Evolutionary conservation across 2,888 invertebrate species (phyloP).

Genomic region (Luffia ferchaultella): DNA sequence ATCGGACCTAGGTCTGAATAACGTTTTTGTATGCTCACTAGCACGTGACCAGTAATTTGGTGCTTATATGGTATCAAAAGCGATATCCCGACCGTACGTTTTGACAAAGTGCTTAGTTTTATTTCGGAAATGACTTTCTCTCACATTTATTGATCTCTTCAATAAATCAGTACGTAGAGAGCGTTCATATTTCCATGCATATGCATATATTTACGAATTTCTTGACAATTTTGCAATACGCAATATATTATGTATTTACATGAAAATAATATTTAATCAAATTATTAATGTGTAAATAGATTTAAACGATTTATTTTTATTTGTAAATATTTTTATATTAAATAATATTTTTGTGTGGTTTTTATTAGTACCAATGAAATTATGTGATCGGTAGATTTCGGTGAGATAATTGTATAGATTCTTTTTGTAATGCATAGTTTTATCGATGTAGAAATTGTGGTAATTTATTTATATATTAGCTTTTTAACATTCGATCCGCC

Average conservation of each 20-base stretch:
- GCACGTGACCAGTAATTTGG: too few species aligned
- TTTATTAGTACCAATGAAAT: conserved; percentile 40
- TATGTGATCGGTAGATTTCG: conserved; percentile 36
- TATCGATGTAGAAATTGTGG: conserved; percentile 24
- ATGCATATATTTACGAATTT: background rate
- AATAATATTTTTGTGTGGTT: conserved; percentile 37
- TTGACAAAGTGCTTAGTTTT: background rate
- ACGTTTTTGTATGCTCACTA: too few species aligned
- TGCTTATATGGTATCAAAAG: too few species aligned
- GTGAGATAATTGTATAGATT: conserved; percentile 47
- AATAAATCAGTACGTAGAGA: conserved; percentile 11
- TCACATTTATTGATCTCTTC: conserved; percentile 30
- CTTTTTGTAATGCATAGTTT: conserved; percentile 38
- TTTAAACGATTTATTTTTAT: conserved; percentile 38
- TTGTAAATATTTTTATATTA: conserved; percentile 48
- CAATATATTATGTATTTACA: conserved; percentile 16
- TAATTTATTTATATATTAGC: conserved; percentile 37
- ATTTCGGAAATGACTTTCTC: conserved; percentile 25
- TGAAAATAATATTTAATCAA: conserved; percentile 7
- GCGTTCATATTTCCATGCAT: background rate
- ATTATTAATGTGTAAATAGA: conserved; percentile 39
- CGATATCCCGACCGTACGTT: too few species aligned
- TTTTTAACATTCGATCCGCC: conserved; percentile 21
- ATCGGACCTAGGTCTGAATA: conserved; percentile 14
- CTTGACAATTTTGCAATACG: background rate